Evolutionary conservation across 1,140 invertebrate genomes (phyloP).

Genomic region (Cyclina sinensis): DNA sequence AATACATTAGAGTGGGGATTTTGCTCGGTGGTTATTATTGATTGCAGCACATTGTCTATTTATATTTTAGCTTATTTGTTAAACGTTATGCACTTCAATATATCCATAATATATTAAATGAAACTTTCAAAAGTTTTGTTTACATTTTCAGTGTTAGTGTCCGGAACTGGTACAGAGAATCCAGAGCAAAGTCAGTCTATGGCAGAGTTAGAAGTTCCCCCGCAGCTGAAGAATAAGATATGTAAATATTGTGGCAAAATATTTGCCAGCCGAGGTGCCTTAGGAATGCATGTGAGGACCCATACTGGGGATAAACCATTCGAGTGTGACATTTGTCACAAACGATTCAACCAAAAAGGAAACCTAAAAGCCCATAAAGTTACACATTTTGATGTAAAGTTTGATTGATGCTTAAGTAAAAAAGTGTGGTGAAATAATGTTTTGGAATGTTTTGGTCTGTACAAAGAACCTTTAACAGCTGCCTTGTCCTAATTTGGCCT

Average conservation of each 20-base stretch:
- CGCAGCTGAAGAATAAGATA: not conserved
- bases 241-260: slow-evolving; percentile 75
- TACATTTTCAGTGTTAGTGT: not conserved
- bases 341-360: not conserved
- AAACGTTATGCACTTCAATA: too few species aligned
- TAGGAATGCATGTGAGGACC: not conserved
- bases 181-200: not conserved
- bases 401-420: too few species aligned
- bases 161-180: not conserved
- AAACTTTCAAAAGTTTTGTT: too few species aligned
- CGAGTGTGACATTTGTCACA: slow-evolving; percentile 39
- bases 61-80: too few species aligned
- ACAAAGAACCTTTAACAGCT: not conserved
- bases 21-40: too few species aligned
- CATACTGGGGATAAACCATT: slow-evolving; percentile 23
- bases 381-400: not conserved
- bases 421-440: not conserved
- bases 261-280: slow-evolving; percentile 70
- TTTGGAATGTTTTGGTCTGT: not conserved
- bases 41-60: too few species aligned
- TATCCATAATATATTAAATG: too few species aligned
- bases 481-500: not conserved
- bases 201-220: not conserved
- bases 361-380: not conserved
- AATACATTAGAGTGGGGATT: too few species aligned